Evolutionary conservation across 2,113 vertebrate genomes (phyloP).

Genomic region (Thymallus thymallus): DNA sequence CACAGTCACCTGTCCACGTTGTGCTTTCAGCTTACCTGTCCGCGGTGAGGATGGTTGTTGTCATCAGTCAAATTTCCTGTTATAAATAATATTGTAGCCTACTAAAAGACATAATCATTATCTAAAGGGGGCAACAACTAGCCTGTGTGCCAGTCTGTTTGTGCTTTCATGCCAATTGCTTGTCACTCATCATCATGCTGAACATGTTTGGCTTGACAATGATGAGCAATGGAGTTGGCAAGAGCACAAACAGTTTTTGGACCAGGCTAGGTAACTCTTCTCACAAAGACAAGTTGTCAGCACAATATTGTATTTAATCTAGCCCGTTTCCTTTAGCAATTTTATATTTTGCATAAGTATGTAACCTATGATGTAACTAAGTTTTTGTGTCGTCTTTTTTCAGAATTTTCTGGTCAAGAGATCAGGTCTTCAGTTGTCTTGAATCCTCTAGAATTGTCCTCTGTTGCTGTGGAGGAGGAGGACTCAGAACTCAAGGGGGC

Average conservation of each 20-base stretch:
- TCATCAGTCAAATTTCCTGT: background rate
- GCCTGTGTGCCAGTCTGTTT: background rate
- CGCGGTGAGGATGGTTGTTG: slow-evolving; percentile 60
- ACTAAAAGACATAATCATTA: background rate
- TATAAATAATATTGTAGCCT: background rate
- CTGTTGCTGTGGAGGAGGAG: slow-evolving; percentile 34
- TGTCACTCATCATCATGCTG: too few species aligned
- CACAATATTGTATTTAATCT: background rate
- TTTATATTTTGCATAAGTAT: background rate
- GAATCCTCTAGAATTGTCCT: slow-evolving; percentile 66
- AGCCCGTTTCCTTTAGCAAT: background rate
- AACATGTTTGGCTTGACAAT: too few species aligned
- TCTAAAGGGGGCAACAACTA: background rate
- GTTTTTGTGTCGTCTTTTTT: slow-evolving; percentile 7
- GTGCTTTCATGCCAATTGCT: too few species aligned
- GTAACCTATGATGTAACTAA: background rate
- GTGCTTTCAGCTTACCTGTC: slow-evolving; percentile 20
- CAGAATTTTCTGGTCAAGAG: slow-evolving; percentile 69
- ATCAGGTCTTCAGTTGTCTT: slow-evolving; percentile 76
- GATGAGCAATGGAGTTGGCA: too few species aligned
- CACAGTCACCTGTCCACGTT: slow-evolving; percentile 63
- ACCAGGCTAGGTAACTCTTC: too few species aligned
- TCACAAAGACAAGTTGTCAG: too few species aligned
- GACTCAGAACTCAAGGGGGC: slow-evolving; percentile 79
- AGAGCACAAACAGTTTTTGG: too few species aligned